Percentiles rank a stretch among this genome's conserved stretches.
Conservation (phyloP, 2,888 invertebrate genomes). For the Scaptomyza tumidula region DNA sequence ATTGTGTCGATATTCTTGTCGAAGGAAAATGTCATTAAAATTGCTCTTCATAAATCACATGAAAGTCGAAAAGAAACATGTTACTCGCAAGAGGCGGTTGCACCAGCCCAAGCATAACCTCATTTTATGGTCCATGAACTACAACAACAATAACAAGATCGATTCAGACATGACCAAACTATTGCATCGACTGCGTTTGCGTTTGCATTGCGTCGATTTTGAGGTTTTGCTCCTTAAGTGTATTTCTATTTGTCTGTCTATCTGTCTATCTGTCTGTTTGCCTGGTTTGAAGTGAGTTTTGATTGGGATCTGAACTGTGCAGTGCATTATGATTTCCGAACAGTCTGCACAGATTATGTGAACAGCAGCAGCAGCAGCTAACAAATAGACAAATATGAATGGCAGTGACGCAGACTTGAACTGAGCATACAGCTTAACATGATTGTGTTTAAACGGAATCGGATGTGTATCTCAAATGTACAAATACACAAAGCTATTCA, state of each 20-base stretch:
- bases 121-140: conserved; percentile 83
- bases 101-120: conserved; percentile 76
- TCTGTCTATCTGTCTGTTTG: not conserved
- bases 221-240: conserved; percentile 31
- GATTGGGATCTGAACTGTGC: conserved; percentile 58
- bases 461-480: conserved; percentile 1
- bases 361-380: not conserved
- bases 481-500: not conserved
- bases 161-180: conserved; percentile 30
- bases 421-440: conserved; percentile 14
- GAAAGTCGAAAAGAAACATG: conserved; percentile 69
- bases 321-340: conserved; percentile 71
- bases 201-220: conserved; percentile 48
- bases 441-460: conserved; percentile 3
- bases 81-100: conserved; percentile 46
- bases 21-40: conserved; percentile 82
- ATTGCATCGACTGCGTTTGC: conserved; percentile 40
- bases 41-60: conserved; percentile 83
- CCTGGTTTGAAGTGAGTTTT: conserved; percentile 57
- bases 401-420: conserved; percentile 31
- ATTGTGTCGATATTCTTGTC: conserved; percentile 74
- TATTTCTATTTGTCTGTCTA: not conserved
- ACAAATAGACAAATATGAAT: conserved; percentile 39
- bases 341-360: conserved; percentile 49
- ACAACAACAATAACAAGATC: conserved; percentile 20